Evolutionary conservation across 2,797 vertebrate genomes (phyloP).

Genomic region (Poeciliopsis turneri): DNA sequence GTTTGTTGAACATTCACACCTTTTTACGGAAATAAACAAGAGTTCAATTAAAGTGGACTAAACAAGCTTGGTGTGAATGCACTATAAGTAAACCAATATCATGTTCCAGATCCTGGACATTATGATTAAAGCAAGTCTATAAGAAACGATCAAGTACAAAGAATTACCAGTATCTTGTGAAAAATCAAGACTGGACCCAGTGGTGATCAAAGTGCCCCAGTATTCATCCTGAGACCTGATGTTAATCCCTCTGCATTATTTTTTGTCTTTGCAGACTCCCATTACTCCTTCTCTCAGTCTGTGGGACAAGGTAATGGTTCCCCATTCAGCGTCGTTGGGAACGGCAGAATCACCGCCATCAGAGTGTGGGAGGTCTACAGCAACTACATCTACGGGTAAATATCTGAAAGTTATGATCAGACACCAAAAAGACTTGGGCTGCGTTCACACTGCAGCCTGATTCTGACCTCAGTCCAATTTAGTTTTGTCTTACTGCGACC

Average conservation of each 20-base stretch:
- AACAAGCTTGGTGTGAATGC: too few relatives aligned
- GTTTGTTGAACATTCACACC: too few relatives aligned
- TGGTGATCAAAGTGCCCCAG: not conserved
- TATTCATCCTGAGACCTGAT: not conserved
- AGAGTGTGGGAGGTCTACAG: slow-evolving; percentile 8
- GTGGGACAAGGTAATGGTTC: not conserved
- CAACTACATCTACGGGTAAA: slow-evolving; percentile 13
- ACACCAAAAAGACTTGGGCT: not conserved
- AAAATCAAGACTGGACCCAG: not conserved
- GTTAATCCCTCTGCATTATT: not conserved
- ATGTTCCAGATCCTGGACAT: not conserved
- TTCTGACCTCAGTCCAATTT: too few relatives aligned
- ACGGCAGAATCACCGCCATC: slow-evolving; percentile 5
- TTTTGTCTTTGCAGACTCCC: not conserved
- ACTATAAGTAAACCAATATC: too few relatives aligned
- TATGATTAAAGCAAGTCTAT: not conserved
- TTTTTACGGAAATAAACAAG: too few relatives aligned
- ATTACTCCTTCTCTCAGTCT: slow-evolving; percentile 6
- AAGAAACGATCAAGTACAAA: not conserved
- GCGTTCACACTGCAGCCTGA: too few relatives aligned
- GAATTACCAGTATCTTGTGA: not conserved
- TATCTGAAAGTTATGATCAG: not conserved
- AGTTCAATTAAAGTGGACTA: too few relatives aligned
- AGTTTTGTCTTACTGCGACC: too few relatives aligned
- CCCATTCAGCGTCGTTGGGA: not conserved